phyloP scores from a whole-genome alignment of 2,888 invertebrate species.

The Leptogaster cylindrica region DNA sequence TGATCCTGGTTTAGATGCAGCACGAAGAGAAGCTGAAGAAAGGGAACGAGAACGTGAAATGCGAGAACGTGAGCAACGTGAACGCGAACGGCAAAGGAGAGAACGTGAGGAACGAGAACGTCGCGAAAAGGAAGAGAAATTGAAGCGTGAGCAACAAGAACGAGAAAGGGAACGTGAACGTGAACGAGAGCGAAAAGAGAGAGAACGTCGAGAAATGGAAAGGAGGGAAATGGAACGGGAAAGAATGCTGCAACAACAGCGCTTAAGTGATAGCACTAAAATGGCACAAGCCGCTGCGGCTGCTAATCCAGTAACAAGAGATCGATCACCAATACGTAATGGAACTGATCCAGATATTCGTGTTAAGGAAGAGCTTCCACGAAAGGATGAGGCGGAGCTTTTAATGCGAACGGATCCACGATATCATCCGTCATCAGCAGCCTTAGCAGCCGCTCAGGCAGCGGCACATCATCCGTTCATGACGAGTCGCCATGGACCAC shows the following conservation, averaged over 20 bases:
- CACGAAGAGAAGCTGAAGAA: slow-evolving; percentile 68
- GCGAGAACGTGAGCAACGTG: slow-evolving; percentile 61
- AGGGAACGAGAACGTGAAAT: slow-evolving; percentile 60
- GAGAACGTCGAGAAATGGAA: slow-evolving; percentile 67
- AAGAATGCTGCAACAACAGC: slow-evolving; percentile 68
- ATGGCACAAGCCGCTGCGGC: slow-evolving; percentile 60
- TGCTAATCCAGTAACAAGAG: slow-evolving; percentile 57
- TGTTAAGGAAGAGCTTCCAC: slow-evolving; percentile 71
- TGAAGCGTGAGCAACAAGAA: slow-evolving; percentile 66
- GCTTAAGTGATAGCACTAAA: slow-evolving; percentile 64
- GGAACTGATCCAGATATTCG: slow-evolving; percentile 65
- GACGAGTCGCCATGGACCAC: slow-evolving; percentile 63
- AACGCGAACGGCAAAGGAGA: slow-evolving; percentile 60
- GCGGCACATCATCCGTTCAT: slow-evolving; percentile 63
- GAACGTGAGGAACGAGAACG: slow-evolving; percentile 62
- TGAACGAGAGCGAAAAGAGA: slow-evolving; percentile 65
- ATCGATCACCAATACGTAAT: slow-evolving; percentile 79
- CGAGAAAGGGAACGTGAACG: slow-evolving; percentile 67
- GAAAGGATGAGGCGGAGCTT: slow-evolving; percentile 64
- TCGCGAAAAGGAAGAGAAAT: slow-evolving; percentile 64
- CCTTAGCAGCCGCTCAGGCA: slow-evolving; percentile 59
- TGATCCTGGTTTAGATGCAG: slow-evolving; percentile 68
- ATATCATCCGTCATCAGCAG: slow-evolving; percentile 63
- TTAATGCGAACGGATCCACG: slow-evolving; percentile 65
- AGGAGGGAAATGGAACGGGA: slow-evolving; percentile 68